phyloP scores from a whole-genome alignment of 2,888 invertebrate species.

The Melinaea menophilus region DNA sequence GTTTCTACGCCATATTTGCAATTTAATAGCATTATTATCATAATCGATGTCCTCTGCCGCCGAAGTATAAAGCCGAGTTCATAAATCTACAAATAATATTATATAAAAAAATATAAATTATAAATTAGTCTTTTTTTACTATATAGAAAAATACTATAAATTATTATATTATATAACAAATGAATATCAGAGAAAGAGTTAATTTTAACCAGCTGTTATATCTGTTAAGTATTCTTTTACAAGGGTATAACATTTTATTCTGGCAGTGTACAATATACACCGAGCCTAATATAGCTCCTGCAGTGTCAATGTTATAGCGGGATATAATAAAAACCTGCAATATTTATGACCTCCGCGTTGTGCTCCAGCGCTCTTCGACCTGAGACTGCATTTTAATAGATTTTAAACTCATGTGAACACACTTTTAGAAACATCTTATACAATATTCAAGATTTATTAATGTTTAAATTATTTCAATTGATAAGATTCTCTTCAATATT shows the following conservation, averaged over 20 bases:
- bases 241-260: not conserved
- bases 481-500: too few relatives aligned
- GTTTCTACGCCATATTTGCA: constrained; percentile 52
- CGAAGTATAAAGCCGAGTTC: constrained; percentile 20
- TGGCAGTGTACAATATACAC: not conserved
- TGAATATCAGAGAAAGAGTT: too few relatives aligned
- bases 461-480: too few relatives aligned
- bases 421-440: not conserved
- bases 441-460: not conserved
- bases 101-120: too few relatives aligned
- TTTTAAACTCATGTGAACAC: constrained; percentile 3
- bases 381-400: constrained; percentile 3
- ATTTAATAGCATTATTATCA: constrained; percentile 64
- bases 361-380: not conserved
- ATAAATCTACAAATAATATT: not conserved
- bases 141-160: too few relatives aligned
- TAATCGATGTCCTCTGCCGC: constrained; percentile 54
- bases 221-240: too few relatives aligned
- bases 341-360: constrained; percentile 18
- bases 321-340: constrained; percentile 15
- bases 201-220: too few relatives aligned
- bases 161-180: too few relatives aligned
- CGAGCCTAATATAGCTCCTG: constrained; percentile 7
- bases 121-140: too few relatives aligned
- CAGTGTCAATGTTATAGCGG: constrained; percentile 11